Percentiles rank a stretch among this genome's conserved stretches.
These are phyloP conservation scores for Ophion costatus DNA, from an alignment of 2,888 invertebrate genomes.

Conservation along the genomic window DNA sequence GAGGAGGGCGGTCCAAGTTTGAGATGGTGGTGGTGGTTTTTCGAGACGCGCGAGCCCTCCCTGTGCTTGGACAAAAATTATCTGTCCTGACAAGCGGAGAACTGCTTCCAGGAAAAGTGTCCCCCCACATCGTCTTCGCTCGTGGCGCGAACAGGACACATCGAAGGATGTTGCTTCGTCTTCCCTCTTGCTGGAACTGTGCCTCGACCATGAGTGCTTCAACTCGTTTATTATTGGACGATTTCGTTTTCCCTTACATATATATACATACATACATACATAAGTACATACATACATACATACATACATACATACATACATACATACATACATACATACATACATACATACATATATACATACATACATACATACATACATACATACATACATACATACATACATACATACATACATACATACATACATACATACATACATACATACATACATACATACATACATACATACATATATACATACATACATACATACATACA, in stretches of 20 bases:
- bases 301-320: background rate
- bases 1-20: slow-evolving; percentile 54
- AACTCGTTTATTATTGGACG: slow-evolving; percentile 67
- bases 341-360: background rate
- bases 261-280: background rate
- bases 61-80: slow-evolving; percentile 74
- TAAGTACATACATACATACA: background rate
- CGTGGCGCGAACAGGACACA: slow-evolving; percentile 33
- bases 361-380: background rate
- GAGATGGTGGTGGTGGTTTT: slow-evolving; percentile 59
- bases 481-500: too few relatives aligned
- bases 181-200: slow-evolving; percentile 33
- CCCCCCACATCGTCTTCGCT: slow-evolving; percentile 19
- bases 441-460: background rate
- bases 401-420: too few relatives aligned
- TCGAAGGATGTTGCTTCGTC: slow-evolving; percentile 37
- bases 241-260: slow-evolving; percentile 37
- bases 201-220: slow-evolving; percentile 51
- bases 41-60: slow-evolving; percentile 65
- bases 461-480: background rate
- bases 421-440: background rate
- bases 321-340: too few relatives aligned
- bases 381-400: too few relatives aligned
- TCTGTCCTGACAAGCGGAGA: slow-evolving; percentile 74
- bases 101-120: slow-evolving; percentile 78